These are phyloP conservation scores for Priocnemis perturbator DNA, from an alignment of 2,888 invertebrate genomes.

Conservation along the genomic window DNA sequence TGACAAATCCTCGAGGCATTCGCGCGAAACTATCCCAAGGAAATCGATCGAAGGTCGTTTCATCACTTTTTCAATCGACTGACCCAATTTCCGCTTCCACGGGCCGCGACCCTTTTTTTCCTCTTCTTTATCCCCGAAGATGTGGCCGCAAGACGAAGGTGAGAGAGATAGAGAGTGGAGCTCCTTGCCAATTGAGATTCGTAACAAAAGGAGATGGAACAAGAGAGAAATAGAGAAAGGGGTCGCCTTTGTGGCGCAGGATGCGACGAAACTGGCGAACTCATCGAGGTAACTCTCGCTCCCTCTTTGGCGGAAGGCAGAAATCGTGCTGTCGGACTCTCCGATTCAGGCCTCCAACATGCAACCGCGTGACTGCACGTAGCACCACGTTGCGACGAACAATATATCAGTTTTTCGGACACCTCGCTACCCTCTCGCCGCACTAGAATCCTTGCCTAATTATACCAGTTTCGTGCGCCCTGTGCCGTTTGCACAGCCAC, in stretches of 20 bases:
- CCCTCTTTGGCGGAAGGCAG: not conserved
- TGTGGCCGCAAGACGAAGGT: constrained; percentile 20
- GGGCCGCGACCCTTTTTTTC: not conserved
- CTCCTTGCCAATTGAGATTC: constrained; percentile 53
- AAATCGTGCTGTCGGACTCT: not conserved
- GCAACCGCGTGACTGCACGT: too few species aligned
- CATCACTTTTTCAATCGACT: constrained; percentile 35
- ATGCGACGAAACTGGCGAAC: constrained; percentile 34
- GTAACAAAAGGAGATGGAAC: constrained; percentile 47
- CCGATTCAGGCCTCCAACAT: too few species aligned
- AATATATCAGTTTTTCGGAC: too few species aligned
- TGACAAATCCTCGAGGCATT: too few species aligned
- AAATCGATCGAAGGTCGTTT: constrained; percentile 10
- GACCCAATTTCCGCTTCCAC: constrained; percentile 41
- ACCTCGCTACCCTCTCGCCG: not conserved
- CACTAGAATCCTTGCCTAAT: not conserved
- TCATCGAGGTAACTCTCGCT: constrained; percentile 35
- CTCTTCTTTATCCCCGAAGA: constrained; percentile 14
- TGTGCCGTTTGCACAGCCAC: not conserved
- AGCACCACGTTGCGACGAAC: too few species aligned
- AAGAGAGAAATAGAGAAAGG: constrained; percentile 26
- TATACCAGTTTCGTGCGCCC: not conserved
- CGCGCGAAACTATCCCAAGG: not conserved
- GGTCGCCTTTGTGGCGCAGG: constrained; percentile 41
- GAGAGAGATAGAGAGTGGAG: constrained; percentile 27